These are phyloP conservation scores for Catostomus latipinnis DNA, from an alignment of 2,797 vertebrate species.

Conservation along the genomic window DNA sequence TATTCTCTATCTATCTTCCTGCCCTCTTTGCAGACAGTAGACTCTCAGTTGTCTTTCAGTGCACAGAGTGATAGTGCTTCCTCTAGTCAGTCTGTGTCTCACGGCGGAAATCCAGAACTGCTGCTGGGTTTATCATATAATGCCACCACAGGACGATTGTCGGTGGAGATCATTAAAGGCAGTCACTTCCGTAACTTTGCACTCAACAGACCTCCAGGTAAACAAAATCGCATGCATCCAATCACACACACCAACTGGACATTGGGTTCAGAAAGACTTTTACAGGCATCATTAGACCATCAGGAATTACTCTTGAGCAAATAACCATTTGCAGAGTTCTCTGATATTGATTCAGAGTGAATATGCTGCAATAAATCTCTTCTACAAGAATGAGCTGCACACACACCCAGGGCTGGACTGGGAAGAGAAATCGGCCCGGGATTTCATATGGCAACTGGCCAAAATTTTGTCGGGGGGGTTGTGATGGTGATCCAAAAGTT, in stretches of 20 bases:
- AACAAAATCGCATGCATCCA: neutral
- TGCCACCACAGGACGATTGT: slow-evolving; percentile 93
- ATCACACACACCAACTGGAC: slow-evolving; percentile 7
- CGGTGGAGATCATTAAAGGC: slow-evolving; percentile 97
- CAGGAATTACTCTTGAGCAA: slow-evolving; percentile 24
- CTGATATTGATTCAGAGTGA: slow-evolving; percentile 30
- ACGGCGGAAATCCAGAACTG: slow-evolving; percentile 93
- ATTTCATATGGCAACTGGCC: no score
- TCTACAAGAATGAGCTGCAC: slow-evolving; percentile 6
- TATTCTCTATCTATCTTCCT: neutral
- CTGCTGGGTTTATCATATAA: slow-evolving; percentile 92
- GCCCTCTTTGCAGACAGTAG: slow-evolving; percentile 80
- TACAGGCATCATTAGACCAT: slow-evolving; percentile 15
- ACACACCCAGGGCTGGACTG: neutral
- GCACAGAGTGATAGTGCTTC: slow-evolving; percentile 88
- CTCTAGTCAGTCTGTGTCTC: slow-evolving; percentile 90
- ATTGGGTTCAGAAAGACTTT: slow-evolving; percentile 15
- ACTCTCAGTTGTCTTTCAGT: slow-evolving; percentile 87
- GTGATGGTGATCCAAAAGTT: no score
- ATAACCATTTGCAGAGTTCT: slow-evolving; percentile 18
- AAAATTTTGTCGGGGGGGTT: no score
- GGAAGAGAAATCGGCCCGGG: no score
- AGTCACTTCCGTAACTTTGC: slow-evolving; percentile 97
- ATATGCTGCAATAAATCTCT: slow-evolving; percentile 19
- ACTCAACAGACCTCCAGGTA: slow-evolving; percentile 92